phyloP scores from a whole-genome alignment of 2,797 vertebrate species.

The Paramormyrops hopkinsi region DNA sequence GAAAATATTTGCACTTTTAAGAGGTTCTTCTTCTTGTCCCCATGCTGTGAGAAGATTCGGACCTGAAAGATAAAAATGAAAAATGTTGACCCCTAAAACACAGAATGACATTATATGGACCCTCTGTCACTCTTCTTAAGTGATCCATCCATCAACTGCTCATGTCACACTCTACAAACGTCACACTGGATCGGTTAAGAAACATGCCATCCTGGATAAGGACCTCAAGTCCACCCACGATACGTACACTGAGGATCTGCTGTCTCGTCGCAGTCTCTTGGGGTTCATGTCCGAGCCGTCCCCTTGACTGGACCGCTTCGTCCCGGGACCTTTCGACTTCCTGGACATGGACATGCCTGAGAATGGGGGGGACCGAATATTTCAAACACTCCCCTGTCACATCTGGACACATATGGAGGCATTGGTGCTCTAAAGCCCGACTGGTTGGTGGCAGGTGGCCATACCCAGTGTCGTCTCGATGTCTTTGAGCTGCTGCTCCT shows the following conservation, averaged over 20 bases:
- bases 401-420: conserved; percentile 8
- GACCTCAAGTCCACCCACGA: background rate
- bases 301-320: conserved; percentile 26
- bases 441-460: conserved; percentile 7
- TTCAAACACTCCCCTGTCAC: background rate
- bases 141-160: background rate
- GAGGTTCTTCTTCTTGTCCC: conserved; percentile 44
- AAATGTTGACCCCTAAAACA: conserved; percentile 4
- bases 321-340: conserved; percentile 39
- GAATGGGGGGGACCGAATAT: background rate
- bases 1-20: conserved; percentile 23
- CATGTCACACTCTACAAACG: background rate
- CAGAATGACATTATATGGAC: background rate
- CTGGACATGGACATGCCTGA: conserved; percentile 62
- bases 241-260: conserved; percentile 37
- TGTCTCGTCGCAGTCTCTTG: conserved; percentile 60
- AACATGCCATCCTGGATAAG: background rate
- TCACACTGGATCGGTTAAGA: background rate
- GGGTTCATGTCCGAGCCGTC: conserved; percentile 48
- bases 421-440: background rate
- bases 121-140: background rate
- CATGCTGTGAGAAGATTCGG: conserved; percentile 37
- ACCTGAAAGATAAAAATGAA: conserved; percentile 27
- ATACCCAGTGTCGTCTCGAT: conserved; percentile 71
- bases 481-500: conserved; percentile 55